Evolutionary conservation across 2,797 vertebrate species (phyloP).

Genomic region (Chaunax sp.): DNA sequence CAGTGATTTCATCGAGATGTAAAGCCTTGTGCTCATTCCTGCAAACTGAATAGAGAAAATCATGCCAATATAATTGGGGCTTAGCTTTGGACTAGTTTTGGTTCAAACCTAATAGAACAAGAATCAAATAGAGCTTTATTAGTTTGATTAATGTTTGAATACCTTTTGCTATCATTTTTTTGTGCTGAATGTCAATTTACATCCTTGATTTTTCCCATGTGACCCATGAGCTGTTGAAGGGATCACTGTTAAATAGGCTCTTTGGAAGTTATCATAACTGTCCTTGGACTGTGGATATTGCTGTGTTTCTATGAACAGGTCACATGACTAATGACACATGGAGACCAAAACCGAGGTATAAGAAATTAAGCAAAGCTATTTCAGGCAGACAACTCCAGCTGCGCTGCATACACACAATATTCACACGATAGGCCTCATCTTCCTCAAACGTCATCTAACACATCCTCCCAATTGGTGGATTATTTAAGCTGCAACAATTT

Average conservation of each 20-base stretch:
- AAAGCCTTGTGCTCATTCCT: conserved; percentile 18
- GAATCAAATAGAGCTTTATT: background rate
- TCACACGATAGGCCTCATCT: no score
- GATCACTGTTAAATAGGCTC: background rate
- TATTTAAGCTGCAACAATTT: no score
- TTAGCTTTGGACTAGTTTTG: conserved; percentile 5
- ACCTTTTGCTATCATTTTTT: background rate
- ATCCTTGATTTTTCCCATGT: background rate
- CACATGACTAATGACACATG: background rate
- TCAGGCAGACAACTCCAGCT: no score
- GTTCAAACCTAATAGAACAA: conserved; percentile 1
- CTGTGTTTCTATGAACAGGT: background rate
- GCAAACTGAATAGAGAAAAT: conserved; percentile 7
- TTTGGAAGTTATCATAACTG: background rate
- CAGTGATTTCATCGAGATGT: conserved; percentile 11
- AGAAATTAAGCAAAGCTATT: no score
- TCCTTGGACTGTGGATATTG: conserved; percentile 3
- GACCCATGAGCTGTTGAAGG: background rate
- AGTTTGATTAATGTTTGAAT: background rate
- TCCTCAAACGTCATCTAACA: no score
- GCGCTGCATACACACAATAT: no score
- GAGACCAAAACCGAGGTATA: no score
- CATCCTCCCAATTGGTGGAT: no score
- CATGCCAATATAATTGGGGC: conserved; percentile 2
- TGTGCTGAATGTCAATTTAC: conserved; percentile 2